Percentiles rank a stretch among this genome's conserved stretches.
Evolutionary conservation across 2,888 invertebrate genomes (phyloP).

Genomic region (Aspidiotus destructor): DNA sequence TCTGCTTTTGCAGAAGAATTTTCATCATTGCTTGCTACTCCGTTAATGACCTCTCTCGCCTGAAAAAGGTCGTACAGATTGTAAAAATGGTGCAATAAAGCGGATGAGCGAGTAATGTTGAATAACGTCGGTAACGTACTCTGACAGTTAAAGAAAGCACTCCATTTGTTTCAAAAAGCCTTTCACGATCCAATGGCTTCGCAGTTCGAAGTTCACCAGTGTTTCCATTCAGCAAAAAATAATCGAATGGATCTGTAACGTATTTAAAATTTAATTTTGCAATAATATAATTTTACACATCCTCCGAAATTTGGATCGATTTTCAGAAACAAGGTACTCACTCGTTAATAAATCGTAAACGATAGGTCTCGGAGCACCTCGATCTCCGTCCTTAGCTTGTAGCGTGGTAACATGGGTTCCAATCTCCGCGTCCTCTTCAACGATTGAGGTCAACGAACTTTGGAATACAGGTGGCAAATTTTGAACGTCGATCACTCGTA

Average conservation of each 20-base stretch:
- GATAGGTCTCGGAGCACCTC: constrained; percentile 69
- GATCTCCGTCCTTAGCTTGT: constrained; percentile 73
- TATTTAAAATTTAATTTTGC: constrained; percentile 11
- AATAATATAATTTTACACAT: background rate
- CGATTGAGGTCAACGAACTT: constrained; percentile 65
- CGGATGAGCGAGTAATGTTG: background rate
- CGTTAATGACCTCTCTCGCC: constrained; percentile 70
- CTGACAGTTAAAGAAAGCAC: constrained; percentile 65
- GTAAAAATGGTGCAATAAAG: background rate
- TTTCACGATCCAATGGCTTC: constrained; percentile 74
- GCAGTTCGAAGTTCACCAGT: constrained; percentile 75
- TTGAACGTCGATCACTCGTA: constrained; percentile 74
- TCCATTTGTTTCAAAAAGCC: constrained; percentile 66
- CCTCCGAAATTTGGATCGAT: background rate
- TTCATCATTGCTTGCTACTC: constrained; percentile 56
- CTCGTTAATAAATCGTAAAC: constrained; percentile 69
- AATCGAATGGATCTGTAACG: constrained; percentile 70
- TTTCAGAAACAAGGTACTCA: constrained; percentile 50
- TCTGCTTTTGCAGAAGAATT: constrained; percentile 60
- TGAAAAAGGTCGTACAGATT: constrained; percentile 40
- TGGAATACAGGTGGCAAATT: constrained; percentile 77
- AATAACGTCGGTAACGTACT: constrained; percentile 44
- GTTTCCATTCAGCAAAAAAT: constrained; percentile 67
- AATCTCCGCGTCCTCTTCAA: constrained; percentile 72
- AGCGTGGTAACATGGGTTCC: constrained; percentile 70